phyloP scores from a whole-genome alignment of 2,888 invertebrate genomes.

The Cheilosia grossa region DNA sequence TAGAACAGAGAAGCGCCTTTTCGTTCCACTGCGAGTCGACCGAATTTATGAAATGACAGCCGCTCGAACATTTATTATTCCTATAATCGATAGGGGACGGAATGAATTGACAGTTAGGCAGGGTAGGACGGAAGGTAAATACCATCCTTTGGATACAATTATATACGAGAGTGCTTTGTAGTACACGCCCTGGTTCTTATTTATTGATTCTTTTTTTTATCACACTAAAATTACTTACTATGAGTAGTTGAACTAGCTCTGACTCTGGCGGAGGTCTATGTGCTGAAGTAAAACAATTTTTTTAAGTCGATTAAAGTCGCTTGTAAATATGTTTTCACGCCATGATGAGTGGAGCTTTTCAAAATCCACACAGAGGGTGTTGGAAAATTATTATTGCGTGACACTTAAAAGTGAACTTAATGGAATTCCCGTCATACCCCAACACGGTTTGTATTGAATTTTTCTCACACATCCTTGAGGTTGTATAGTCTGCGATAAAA shows the following conservation, averaged over 20 bases:
- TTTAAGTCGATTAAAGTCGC: not conserved
- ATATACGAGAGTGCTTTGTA: slow-evolving; percentile 18
- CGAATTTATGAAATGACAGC: slow-evolving; percentile 36
- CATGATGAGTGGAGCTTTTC: not conserved
- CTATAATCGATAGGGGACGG: slow-evolving; percentile 48
- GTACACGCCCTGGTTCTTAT: slow-evolving; percentile 37
- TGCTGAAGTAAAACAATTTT: not conserved
- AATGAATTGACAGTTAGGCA: slow-evolving; percentile 26
- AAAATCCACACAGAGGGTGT: slow-evolving; percentile 6
- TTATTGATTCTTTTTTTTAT: not conserved
- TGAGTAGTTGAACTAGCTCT: not conserved
- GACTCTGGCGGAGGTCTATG: not conserved
- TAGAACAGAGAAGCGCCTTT: not conserved
- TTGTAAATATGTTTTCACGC: too few species aligned
- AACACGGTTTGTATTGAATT: slow-evolving; percentile 15
- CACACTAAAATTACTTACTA: not conserved
- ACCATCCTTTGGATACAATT: slow-evolving; percentile 8
- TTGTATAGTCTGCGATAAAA: slow-evolving; percentile 17
- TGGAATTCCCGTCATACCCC: slow-evolving; percentile 16
- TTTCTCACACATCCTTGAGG: slow-evolving; percentile 20
- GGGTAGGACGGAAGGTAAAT: slow-evolving; percentile 24
- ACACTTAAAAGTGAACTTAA: slow-evolving; percentile 12
- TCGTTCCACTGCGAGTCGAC: slow-evolving; percentile 31
- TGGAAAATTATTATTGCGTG: slow-evolving; percentile 41
- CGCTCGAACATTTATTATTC: slow-evolving; percentile 49